phyloP scores from a whole-genome alignment of 2,888 invertebrate species.

The Apamea sordens region DNA sequence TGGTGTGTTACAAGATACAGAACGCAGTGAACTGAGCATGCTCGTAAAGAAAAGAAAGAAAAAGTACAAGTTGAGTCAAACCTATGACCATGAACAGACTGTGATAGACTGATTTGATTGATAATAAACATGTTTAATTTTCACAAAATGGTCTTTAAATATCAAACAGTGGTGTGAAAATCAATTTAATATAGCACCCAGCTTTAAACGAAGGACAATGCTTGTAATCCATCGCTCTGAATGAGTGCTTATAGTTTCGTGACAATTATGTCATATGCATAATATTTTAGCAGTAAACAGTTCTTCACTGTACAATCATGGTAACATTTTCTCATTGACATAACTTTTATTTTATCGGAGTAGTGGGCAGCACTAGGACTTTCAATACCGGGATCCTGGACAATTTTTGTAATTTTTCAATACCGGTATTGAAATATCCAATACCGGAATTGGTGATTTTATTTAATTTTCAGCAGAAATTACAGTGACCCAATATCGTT shows the following conservation, averaged over 20 bases:
- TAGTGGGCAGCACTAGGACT: too few species aligned
- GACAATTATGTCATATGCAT: neutral
- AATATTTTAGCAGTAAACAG: neutral
- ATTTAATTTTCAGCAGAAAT: too few species aligned
- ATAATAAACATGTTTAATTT: constrained; percentile 42
- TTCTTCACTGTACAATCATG: too few species aligned
- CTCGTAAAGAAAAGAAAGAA: too few species aligned
- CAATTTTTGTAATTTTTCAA: too few species aligned
- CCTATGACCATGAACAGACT: neutral
- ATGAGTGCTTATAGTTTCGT: constrained; percentile 73
- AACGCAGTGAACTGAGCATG: neutral
- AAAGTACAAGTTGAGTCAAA: neutral
- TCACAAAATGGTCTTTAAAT: constrained; percentile 11
- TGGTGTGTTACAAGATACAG: too few species aligned
- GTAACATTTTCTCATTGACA: too few species aligned
- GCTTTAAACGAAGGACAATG: constrained; percentile 79
- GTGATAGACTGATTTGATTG: neutral
- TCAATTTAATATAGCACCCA: constrained; percentile 72
- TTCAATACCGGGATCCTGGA: too few species aligned
- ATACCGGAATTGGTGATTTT: too few species aligned
- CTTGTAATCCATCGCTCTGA: constrained; percentile 81
- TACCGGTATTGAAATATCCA: too few species aligned
- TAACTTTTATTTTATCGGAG: too few species aligned
- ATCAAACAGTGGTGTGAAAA: constrained; percentile 29
- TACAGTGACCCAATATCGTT: too few species aligned